These are phyloP conservation scores for Apis cerana DNA, from an alignment of 1,140 invertebrate genomes.

Conservation along the genomic window DNA sequence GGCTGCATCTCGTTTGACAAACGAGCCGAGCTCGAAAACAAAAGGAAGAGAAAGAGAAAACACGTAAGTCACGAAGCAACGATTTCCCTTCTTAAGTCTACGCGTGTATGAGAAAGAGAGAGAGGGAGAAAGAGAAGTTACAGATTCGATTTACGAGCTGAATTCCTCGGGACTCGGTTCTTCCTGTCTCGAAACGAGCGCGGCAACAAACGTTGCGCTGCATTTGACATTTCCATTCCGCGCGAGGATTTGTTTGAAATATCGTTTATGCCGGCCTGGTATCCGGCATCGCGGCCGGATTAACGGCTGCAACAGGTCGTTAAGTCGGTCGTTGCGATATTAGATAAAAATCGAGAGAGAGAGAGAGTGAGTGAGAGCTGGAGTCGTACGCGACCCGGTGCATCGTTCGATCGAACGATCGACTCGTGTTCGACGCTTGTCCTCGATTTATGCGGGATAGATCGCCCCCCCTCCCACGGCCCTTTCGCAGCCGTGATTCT, in stretches of 20 bases:
- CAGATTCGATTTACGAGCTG: constrained; percentile 50
- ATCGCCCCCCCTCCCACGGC: too few species aligned
- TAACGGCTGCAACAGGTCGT: constrained; percentile 69
- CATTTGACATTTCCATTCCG: constrained; percentile 71
- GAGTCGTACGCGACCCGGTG: background rate
- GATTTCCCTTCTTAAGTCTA: constrained; percentile 28
- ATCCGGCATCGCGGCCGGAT: constrained; percentile 57
- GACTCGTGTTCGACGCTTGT: constrained; percentile 13
- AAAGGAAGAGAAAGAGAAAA: constrained; percentile 29
- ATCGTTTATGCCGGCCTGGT: constrained; percentile 50
- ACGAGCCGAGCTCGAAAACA: constrained; percentile 50
- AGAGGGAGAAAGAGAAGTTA: background rate
- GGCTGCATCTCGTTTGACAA: constrained; percentile 29
- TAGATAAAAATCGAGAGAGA: constrained; percentile 58
- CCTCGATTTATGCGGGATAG: constrained; percentile 33
- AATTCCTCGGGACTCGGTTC: constrained; percentile 36
- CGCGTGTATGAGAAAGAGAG: too few species aligned
- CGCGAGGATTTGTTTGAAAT: constrained; percentile 64
- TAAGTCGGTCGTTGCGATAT: constrained; percentile 59
- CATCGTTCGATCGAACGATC: background rate
- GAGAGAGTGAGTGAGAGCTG: too few species aligned
- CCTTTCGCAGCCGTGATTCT: background rate
- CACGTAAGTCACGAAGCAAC: constrained; percentile 47
- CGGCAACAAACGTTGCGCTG: constrained; percentile 46
- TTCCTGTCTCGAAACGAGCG: constrained; percentile 3